phyloP scores from a whole-genome alignment of 2,113 vertebrate species.

The Chiloscyllium plagiosum region DNA sequence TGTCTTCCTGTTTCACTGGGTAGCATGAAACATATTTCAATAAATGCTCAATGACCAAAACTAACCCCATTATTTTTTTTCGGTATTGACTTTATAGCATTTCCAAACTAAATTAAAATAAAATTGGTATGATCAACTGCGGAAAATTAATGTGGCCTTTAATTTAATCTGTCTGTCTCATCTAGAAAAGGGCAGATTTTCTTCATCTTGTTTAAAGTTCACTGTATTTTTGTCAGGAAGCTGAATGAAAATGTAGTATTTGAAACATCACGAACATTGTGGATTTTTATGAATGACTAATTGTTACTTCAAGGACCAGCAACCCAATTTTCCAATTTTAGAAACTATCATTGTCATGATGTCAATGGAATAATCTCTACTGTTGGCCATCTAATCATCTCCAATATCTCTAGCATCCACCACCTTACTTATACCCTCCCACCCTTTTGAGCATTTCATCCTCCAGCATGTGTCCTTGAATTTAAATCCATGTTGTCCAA shows the following conservation, averaged over 20 bases:
- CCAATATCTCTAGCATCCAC: not conserved
- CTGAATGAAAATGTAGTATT: not conserved
- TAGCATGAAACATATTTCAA: not conserved
- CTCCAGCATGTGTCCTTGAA: not conserved
- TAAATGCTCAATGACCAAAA: conserved; percentile 25
- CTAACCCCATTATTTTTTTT: not conserved
- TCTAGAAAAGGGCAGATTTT: not conserved
- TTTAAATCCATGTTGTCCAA: not conserved
- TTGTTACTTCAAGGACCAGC: not conserved
- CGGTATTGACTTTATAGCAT: not conserved
- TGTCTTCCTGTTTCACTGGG: not conserved
- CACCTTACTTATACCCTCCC: no score
- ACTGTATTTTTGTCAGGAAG: not conserved
- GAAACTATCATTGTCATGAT: not conserved
- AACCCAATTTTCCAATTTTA: not conserved
- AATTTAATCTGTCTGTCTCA: not conserved
- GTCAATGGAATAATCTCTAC: not conserved
- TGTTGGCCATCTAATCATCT: not conserved
- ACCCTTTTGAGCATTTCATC: not conserved
- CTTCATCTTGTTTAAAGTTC: not conserved
- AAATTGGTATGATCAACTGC: not conserved
- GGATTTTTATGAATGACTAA: not conserved
- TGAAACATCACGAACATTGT: not conserved
- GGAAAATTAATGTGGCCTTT: not conserved
- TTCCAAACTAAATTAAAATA: not conserved